Evolutionary conservation across 2,113 vertebrate species (phyloP), one percentile per base, ranked within the genome.

Genomic region (Pachypanchax playfairii): DNA sequence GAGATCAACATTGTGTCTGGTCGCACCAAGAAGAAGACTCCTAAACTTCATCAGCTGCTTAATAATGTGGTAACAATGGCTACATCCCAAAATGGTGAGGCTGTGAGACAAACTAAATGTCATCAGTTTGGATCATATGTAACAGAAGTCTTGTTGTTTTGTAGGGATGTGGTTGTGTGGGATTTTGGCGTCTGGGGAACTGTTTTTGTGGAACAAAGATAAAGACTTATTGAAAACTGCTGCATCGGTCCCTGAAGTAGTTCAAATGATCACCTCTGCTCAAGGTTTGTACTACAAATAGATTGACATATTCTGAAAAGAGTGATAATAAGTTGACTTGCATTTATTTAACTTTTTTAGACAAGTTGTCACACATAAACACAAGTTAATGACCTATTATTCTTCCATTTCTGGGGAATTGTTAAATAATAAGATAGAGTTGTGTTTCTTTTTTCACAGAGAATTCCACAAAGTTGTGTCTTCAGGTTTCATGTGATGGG

Each of bases 151-250:
- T 52, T 24, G 14, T 20, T 46, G 21, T 25, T 64, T 21, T 71
- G 55, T 41, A 99, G 97, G 94, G 67, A 84, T 89, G 56, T 98
- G 96, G 96, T 85, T 98, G 44, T 93, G 89, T 71, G 96, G 96
- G 15, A 22, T 98, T 25, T 85, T 98, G 63, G 36, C 63, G 53
- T 91, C 94, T 12, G 97, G 96, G 64, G 93, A 98, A 17, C 59
- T 98, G 0, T 97, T 98, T 82, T 89, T 99, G 65, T 99, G 97
- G 97, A 94, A 95, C 90, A 96, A 92, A 81, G 97, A 98, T 78
- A 90, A 85, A 39, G 94, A 98, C 77, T 91, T 65, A 52, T 80
- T 98, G 55, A 97, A 93, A 88, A 93, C 73, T 11, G 75, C 93
- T 17, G 77, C 92, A 43, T 79, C 93, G 4, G 70, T 89, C 0